These are phyloP conservation scores for Tretioscincus oriximinensis DNA, from an alignment of 2,113 vertebrate species.

Conservation along the genomic window DNA sequence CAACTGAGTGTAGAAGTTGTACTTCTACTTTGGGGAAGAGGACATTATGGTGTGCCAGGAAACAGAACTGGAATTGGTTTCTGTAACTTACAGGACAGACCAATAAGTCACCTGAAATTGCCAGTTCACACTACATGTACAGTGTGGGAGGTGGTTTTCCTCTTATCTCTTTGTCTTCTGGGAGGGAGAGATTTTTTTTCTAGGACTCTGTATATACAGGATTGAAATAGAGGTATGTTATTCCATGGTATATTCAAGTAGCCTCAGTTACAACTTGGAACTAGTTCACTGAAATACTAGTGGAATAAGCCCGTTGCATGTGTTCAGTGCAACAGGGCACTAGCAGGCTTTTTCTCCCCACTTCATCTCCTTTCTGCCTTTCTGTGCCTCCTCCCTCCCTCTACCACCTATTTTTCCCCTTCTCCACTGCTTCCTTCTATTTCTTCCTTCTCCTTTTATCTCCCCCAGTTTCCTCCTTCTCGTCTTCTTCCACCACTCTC, in stretches of 20 bases:
- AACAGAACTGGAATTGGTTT: background rate
- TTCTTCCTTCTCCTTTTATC: too few species aligned
- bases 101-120: background rate
- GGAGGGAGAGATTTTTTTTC: background rate
- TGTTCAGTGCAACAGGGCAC: too few species aligned
- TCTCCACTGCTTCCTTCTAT: too few species aligned
- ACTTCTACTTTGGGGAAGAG: slow-evolving; percentile 1
- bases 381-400: too few species aligned
- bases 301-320: background rate
- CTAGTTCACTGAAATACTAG: background rate
- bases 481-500: too few species aligned
- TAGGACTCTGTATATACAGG: too few species aligned
- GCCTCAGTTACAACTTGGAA: background rate
- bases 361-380: too few species aligned
- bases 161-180: background rate
- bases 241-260: background rate
- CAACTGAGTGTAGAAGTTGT: background rate
- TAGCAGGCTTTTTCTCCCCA: background rate
- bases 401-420: too few species aligned
- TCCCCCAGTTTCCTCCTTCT: too few species aligned
- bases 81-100: background rate
- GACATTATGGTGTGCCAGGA: background rate
- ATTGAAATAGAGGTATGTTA: background rate
- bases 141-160: background rate
- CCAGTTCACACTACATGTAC: background rate